These are phyloP conservation scores for Pocillopora verrucosa DNA, from an alignment of 64 coral and sea anemone genomes.

Conservation along the genomic window DNA sequence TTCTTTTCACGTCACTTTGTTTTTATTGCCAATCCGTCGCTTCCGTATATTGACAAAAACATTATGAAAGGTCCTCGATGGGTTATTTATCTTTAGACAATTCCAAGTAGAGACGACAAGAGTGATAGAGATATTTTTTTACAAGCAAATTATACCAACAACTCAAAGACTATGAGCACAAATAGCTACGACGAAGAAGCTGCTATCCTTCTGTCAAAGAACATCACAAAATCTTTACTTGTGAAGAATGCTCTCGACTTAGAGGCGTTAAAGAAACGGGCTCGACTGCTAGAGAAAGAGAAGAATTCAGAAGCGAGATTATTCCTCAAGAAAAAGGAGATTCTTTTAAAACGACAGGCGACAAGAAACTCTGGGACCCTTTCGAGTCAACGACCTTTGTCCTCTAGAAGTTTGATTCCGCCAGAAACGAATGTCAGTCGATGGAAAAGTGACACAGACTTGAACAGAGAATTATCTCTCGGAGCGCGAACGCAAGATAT, in stretches of 20 bases:
- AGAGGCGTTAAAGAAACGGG: not conserved
- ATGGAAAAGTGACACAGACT: too few species aligned
- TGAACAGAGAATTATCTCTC: too few species aligned
- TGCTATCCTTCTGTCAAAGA: not conserved
- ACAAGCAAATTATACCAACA: too few species aligned
- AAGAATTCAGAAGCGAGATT: slow-evolving; percentile 12
- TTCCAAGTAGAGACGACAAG: too few species aligned
- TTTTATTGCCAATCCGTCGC: too few species aligned
- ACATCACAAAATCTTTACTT: slow-evolving; percentile 18
- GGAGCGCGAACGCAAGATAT: too few species aligned
- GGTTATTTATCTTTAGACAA: too few species aligned
- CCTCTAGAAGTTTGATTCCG: not conserved
- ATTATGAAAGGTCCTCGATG: too few species aligned
- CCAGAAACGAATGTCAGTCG: too few species aligned
- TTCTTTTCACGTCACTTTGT: too few species aligned
- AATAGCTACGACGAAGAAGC: not conserved
- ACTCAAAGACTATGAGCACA: not conserved
- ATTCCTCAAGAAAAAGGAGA: slow-evolving; percentile 15
- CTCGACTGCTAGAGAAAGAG: slow-evolving; percentile 9
- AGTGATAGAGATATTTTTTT: not conserved
- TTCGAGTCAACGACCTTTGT: not conserved
- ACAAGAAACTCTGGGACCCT: not conserved
- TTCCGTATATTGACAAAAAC: too few species aligned
- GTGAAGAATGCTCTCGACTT: slow-evolving; percentile 3
- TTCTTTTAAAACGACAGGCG: not conserved